A percentile compares a stretch with the other conserved stretches of the same genome.
Evolutionary conservation across 2,888 invertebrate species (phyloP).

Genomic region (Nephrocerus scutellatus): DNA sequence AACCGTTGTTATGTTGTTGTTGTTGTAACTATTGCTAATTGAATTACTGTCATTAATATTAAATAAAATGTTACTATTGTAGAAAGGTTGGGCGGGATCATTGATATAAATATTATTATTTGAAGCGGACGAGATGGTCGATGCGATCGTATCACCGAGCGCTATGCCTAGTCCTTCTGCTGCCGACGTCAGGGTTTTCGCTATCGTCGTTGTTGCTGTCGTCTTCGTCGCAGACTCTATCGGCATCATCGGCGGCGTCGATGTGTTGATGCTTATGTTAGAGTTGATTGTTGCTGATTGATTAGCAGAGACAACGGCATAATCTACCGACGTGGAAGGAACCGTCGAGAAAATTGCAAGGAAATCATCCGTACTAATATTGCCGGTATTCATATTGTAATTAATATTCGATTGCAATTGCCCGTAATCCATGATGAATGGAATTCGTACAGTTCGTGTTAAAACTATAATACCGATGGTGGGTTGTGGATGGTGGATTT

Average conservation of each 20-base stretch:
- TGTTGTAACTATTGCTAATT: slow-evolving; percentile 20
- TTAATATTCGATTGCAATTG: slow-evolving; percentile 31
- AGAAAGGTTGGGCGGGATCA: not conserved
- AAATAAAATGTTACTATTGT: slow-evolving; percentile 1
- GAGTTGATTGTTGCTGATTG: slow-evolving; percentile 5
- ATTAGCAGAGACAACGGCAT: slow-evolving; percentile 18
- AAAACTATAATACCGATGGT: not conserved
- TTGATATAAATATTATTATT: slow-evolving; percentile 33
- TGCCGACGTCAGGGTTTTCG: slow-evolving; percentile 6
- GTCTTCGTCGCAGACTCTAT: not conserved
- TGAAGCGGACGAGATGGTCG: slow-evolving; percentile 24
- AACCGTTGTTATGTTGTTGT: slow-evolving; percentile 36
- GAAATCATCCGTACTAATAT: slow-evolving; percentile 47
- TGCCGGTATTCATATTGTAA: slow-evolving; percentile 40
- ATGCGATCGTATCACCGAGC: too few species aligned
- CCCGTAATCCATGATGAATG: slow-evolving; percentile 44
- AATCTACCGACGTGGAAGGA: slow-evolving; percentile 24
- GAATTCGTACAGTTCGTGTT: slow-evolving; percentile 3
- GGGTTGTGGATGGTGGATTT: not conserved
- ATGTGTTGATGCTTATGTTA: slow-evolving; percentile 8
- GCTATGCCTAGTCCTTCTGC: too few species aligned
- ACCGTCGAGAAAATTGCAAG: slow-evolving; percentile 42
- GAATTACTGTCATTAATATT: too few species aligned
- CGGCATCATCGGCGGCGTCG: slow-evolving; percentile 1
- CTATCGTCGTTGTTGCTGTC: not conserved